Conservation (phyloP, 1,140 invertebrate species). For the Hyles vespertilio region DNA sequence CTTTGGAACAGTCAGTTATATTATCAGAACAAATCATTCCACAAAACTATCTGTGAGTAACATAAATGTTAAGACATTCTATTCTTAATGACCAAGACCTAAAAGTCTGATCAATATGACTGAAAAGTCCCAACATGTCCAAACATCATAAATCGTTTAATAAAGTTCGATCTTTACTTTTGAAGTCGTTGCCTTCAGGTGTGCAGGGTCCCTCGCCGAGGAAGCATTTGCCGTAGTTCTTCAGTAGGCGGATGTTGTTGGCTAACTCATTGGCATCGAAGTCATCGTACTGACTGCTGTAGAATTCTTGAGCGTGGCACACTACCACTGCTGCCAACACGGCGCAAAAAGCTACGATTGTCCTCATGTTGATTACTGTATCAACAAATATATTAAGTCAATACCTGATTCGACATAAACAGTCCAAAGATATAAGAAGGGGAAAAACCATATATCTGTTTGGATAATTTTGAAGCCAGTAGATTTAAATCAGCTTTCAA, state of each 20-base stretch:
- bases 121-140: too few species aligned
- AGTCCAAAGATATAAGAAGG: background rate
- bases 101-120: too few species aligned
- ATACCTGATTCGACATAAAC: constrained; percentile 1
- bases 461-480: too few species aligned
- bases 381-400: constrained; percentile 16
- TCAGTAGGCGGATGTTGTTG: constrained; percentile 79
- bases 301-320: constrained; percentile 39
- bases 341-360: constrained; percentile 36
- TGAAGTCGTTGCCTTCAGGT: constrained; percentile 82
- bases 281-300: constrained; percentile 73
- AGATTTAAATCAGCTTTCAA: too few species aligned
- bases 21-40: too few species aligned
- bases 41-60: too few species aligned
- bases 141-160: too few species aligned
- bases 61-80: too few species aligned
- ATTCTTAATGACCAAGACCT: too few species aligned
- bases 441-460: too few species aligned
- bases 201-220: constrained; percentile 83
- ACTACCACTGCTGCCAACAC: constrained; percentile 30
- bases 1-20: too few species aligned
- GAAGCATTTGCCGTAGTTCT: constrained; percentile 83
- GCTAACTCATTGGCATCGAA: constrained; percentile 82
- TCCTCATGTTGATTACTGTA: constrained; percentile 43
- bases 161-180: constrained; percentile 72